Evolutionary conservation across 2,113 vertebrate species (phyloP).

Genomic region (Bos indicus): DNA sequence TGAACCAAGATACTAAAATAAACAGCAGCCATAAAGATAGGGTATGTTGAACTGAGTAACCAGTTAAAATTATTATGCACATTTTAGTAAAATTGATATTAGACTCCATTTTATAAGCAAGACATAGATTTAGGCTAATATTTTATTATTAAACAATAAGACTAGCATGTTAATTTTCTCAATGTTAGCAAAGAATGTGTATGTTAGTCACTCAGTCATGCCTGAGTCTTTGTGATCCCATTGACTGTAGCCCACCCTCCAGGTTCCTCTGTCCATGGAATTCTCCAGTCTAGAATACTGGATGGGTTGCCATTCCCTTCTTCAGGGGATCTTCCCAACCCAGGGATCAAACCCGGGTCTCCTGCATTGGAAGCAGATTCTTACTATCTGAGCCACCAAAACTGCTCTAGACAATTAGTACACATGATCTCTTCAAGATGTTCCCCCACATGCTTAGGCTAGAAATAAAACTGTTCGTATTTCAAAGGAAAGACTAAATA

Average conservation of each 20-base stretch:
- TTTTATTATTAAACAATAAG: neutral
- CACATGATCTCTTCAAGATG: neutral
- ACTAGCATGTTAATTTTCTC: neutral
- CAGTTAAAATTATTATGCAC: neutral
- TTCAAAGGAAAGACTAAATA: neutral
- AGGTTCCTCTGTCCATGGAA: neutral
- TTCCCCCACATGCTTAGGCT: neutral
- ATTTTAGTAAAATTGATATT: neutral
- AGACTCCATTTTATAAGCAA: neutral
- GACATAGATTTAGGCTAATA: neutral
- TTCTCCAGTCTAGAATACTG: neutral
- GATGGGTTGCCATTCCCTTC: neutral
- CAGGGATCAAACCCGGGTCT: neutral
- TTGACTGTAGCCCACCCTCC: neutral
- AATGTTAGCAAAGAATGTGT: neutral
- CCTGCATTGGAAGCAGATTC: neutral
- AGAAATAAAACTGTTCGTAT: neutral
- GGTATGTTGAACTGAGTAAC: accelerated
- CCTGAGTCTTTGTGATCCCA: neutral
- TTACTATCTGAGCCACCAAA: neutral
- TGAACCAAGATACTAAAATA: neutral
- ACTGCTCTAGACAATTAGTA: neutral
- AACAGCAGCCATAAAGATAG: neutral
- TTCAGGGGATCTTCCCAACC: neutral
- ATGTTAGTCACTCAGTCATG: neutral